Percentiles rank a stretch among this genome's conserved stretches.
Conservation (phyloP, 2,888 invertebrate genomes). For the Synanthedon myopaeformis region DNA sequence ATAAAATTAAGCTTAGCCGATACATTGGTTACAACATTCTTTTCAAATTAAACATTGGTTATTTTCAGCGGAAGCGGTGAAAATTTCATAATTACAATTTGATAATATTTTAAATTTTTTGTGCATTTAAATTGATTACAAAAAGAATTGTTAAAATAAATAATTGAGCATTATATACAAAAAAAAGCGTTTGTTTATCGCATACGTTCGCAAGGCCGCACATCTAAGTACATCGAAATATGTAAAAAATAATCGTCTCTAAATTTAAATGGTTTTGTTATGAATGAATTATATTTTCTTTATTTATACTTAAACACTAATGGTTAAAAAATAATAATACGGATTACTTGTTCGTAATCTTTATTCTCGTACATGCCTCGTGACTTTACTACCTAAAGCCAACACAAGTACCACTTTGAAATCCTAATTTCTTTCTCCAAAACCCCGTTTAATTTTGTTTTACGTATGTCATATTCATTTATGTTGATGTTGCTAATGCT, state of each 20-base stretch:
- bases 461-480: slow-evolving; percentile 8
- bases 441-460: slow-evolving; percentile 9
- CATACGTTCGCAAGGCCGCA: slow-evolving; percentile 43
- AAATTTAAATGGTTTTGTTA: not conserved
- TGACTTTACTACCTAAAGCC: slow-evolving; percentile 67
- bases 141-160: slow-evolving; percentile 3
- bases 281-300: slow-evolving; percentile 18
- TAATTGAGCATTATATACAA: slow-evolving; percentile 42
- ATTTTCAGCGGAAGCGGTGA: slow-evolving; percentile 17
- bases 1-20: slow-evolving; percentile 42
- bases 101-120: slow-evolving; percentile 17
- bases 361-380: slow-evolving; percentile 50
- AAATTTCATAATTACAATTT: slow-evolving; percentile 14
- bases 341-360: slow-evolving; percentile 21
- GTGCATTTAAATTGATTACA: slow-evolving; percentile 6
- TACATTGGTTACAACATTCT: slow-evolving; percentile 12
- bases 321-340: slow-evolving; percentile 50
- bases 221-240: slow-evolving; percentile 29
- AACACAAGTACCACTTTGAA: slow-evolving; percentile 27
- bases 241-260: not conserved
- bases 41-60: slow-evolving; percentile 8
- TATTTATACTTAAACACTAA: slow-evolving; percentile 40
- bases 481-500: slow-evolving; percentile 21
- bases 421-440: slow-evolving; percentile 12
- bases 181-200: slow-evolving; percentile 31